A percentile compares a stretch with the other conserved stretches of the same genome.
phyloP scores from a whole-genome alignment of 1,140 invertebrate species.

The Laupala kohalensis region DNA sequence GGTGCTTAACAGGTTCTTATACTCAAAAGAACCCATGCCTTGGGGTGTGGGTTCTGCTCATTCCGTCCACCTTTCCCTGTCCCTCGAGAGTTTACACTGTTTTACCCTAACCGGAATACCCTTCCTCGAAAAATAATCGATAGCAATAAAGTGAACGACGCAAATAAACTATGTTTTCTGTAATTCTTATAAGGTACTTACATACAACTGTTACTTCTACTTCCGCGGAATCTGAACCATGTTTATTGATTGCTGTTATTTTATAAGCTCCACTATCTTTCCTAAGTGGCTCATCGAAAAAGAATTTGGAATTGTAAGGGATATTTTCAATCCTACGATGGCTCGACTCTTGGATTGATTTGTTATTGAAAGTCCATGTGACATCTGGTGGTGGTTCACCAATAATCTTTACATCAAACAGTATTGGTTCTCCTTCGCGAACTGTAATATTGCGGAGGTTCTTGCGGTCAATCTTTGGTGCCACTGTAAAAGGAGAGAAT shows the following conservation, averaged over 20 bases:
- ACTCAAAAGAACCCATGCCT: too few species aligned
- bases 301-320: conserved; percentile 76
- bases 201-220: conserved; percentile 81
- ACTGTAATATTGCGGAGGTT: conserved; percentile 63
- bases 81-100: too few species aligned
- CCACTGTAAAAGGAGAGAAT: conserved; percentile 43
- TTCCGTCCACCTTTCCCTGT: too few species aligned
- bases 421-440: conserved; percentile 69
- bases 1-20: too few species aligned
- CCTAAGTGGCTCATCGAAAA: conserved; percentile 64
- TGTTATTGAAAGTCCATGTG: conserved; percentile 53
- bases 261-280: conserved; percentile 79
- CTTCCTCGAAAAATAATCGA: too few species aligned
- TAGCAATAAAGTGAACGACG: too few species aligned
- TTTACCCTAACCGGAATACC: too few species aligned
- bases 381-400: conserved; percentile 76
- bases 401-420: conserved; percentile 68
- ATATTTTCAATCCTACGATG: conserved; percentile 61
- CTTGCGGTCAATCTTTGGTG: conserved; percentile 80
- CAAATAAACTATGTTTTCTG: too few species aligned
- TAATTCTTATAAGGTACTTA: too few species aligned
- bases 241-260: conserved; percentile 72
- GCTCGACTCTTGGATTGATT: conserved; percentile 38
- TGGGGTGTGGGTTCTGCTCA: too few species aligned
- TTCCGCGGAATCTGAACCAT: conserved; percentile 78